Conservation (phyloP, 2,797 vertebrate genomes). For the Halcyon smyrnensis region DNA sequence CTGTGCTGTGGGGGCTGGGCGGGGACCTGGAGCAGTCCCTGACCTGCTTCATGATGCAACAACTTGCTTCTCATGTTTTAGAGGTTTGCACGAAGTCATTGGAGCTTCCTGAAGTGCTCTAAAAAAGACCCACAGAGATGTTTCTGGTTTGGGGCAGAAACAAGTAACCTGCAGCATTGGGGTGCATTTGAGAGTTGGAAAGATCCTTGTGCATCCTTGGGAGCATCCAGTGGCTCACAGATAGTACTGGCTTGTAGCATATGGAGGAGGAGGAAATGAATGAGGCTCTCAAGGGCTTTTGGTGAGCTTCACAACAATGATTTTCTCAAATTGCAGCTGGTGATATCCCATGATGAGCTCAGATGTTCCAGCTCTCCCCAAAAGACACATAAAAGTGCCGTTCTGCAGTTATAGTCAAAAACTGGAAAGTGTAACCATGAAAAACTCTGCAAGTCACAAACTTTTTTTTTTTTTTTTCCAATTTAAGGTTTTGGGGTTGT, state of each 20-base stretch:
- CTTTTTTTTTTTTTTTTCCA: no score
- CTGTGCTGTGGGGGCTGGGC: rapidly evolving
- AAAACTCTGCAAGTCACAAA: neutral
- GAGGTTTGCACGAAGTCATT: neutral
- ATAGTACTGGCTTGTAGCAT: rapidly evolving
- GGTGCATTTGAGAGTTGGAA: neutral
- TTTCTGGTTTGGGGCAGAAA: neutral
- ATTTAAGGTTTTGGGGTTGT: neutral
- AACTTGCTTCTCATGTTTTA: neutral
- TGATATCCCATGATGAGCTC: neutral
- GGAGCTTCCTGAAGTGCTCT: neutral
- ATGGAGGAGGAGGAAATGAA: neutral
- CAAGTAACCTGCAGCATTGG: neutral
- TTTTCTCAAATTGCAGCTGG: neutral
- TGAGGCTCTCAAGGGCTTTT: neutral
- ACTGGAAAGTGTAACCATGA: neutral
- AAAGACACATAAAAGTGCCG: neutral
- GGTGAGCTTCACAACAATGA: neutral
- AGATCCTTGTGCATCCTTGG: neutral
- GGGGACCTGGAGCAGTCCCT: neutral
- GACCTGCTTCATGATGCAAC: neutral
- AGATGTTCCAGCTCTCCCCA: neutral
- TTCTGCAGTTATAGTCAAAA: neutral
- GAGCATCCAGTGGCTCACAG: neutral
- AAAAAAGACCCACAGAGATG: neutral